Conservation (phyloP, 2,113 vertebrate species). For the Eurypyga helias region DNA sequence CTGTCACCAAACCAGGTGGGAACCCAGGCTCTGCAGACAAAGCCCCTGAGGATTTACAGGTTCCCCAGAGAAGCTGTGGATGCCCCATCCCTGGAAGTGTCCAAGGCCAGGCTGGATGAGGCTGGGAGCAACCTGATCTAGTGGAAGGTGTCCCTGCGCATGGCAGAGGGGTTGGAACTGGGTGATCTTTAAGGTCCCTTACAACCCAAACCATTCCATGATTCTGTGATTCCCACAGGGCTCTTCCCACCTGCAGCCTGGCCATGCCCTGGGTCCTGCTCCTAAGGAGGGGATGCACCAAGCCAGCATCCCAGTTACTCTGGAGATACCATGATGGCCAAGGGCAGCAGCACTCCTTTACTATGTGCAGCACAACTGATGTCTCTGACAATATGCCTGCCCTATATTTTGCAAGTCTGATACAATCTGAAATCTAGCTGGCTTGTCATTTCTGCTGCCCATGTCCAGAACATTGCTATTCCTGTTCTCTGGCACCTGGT, state of each 20-base stretch:
- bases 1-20: background rate
- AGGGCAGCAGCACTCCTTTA: background rate
- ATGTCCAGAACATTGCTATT: accelerated
- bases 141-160: too few species aligned
- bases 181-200: too few species aligned
- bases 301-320: background rate
- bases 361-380: background rate
- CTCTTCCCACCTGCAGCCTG: background rate
- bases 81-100: too few species aligned
- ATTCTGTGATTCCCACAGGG: background rate
- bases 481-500: background rate
- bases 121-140: too few species aligned
- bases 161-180: too few species aligned
- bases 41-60: background rate
- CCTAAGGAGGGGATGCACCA: background rate
- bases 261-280: background rate
- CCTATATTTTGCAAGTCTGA: accelerated
- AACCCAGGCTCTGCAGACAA: background rate
- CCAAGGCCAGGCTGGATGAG: too few species aligned
- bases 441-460: background rate
- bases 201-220: too few species aligned
- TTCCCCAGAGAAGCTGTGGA: too few species aligned
- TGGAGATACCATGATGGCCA: accelerated
- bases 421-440: background rate
- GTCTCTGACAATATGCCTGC: background rate